Percentiles rank a stretch among this genome's conserved stretches.
phyloP scores from a whole-genome alignment of 1,140 invertebrate genomes.

The Tetramorium simillimum region DNA sequence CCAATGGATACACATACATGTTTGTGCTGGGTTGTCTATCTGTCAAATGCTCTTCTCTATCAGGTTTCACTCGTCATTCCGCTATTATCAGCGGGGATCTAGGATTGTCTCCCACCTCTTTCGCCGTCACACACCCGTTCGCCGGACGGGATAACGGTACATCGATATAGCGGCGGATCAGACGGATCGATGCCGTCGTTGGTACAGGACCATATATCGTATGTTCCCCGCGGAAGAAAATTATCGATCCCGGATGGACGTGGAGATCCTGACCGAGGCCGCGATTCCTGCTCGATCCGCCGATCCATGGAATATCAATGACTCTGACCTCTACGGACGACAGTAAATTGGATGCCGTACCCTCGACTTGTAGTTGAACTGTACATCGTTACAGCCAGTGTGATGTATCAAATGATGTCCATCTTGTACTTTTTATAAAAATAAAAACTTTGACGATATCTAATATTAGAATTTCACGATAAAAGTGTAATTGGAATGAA shows the following conservation, averaged over 20 bases:
- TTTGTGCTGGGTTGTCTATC: constrained; percentile 72
- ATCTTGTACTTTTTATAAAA: neutral
- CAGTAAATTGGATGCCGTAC: constrained; percentile 35
- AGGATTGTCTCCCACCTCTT: constrained; percentile 59
- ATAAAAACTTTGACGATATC: neutral
- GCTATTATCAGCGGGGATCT: constrained; percentile 63
- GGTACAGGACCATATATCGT: constrained; percentile 52
- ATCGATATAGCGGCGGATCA: constrained; percentile 17
- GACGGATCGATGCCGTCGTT: constrained; percentile 14
- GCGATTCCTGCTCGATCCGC: constrained; percentile 38
- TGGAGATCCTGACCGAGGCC: constrained; percentile 6
- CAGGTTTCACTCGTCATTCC: constrained; percentile 64
- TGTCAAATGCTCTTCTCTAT: constrained; percentile 66
- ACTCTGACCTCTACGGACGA: constrained; percentile 33
- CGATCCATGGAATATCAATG: constrained; percentile 55
- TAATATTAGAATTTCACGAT: neutral
- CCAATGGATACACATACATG: neutral
- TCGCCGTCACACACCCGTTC: constrained; percentile 36
- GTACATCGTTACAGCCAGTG: constrained; percentile 6
- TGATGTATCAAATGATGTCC: neutral
- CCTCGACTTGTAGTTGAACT: constrained; percentile 3
- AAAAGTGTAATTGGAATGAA: neutral
- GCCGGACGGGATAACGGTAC: constrained; percentile 60
- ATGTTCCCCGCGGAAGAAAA: constrained; percentile 38
- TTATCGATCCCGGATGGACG: constrained; percentile 52